phyloP scores from a whole-genome alignment of 2,113 vertebrate genomes.

The Paralichthys olivaceus region DNA sequence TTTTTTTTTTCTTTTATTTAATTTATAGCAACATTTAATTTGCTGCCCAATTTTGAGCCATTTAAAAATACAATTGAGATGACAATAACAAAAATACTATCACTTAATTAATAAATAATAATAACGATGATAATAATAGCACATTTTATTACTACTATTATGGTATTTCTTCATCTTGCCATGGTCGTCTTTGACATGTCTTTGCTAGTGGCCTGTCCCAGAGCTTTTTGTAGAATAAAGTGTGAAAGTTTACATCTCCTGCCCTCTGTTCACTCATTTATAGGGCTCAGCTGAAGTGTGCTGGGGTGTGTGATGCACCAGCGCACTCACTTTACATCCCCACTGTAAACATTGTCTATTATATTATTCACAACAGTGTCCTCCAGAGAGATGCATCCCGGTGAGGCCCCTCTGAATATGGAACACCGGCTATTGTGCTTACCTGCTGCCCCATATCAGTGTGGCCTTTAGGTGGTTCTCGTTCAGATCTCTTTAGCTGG shows the following conservation, averaged over 20 bases:
- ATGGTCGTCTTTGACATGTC: slow-evolving; percentile 18
- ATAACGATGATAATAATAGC: background rate
- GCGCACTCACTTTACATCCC: slow-evolving; percentile 81
- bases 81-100: background rate
- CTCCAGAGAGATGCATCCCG: slow-evolving; percentile 80
- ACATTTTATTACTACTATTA: background rate
- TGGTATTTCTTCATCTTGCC: background rate
- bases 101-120: background rate
- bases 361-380: slow-evolving; percentile 83
- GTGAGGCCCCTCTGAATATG: slow-evolving; percentile 83
- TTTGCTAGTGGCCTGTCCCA: slow-evolving; percentile 39
- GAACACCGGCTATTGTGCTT: slow-evolving; percentile 81
- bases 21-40: no score
- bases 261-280: slow-evolving; percentile 78
- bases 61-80: background rate
- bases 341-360: slow-evolving; percentile 84
- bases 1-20: no score
- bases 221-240: slow-evolving; percentile 65
- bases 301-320: slow-evolving; percentile 79
- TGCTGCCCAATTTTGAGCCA: slow-evolving; percentile 10
- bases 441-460: slow-evolving; percentile 77
- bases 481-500: slow-evolving; percentile 82
- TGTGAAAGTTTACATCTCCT: slow-evolving; percentile 73
- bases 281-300: slow-evolving; percentile 82
- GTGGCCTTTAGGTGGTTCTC: slow-evolving; percentile 77